These are phyloP conservation scores for Hesperophylax magnus DNA, from an alignment of 1,140 invertebrate genomes.

Conservation along the genomic window DNA sequence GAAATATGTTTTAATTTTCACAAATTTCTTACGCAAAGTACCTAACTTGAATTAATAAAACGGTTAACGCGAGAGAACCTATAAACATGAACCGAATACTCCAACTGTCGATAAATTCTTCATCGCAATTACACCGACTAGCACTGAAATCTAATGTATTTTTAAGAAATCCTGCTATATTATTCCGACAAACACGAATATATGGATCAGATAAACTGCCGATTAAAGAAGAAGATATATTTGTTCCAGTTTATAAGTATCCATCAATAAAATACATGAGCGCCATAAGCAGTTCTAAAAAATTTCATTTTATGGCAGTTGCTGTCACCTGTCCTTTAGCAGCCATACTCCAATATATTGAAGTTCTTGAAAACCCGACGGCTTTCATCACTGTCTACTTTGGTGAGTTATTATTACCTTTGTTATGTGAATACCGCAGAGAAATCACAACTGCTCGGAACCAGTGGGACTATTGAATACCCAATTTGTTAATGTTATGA, in stretches of 20 bases:
- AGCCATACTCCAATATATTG: not conserved
- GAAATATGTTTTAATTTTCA: not conserved
- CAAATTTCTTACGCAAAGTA: not conserved
- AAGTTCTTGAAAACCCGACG: not conserved
- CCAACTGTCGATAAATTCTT: not conserved
- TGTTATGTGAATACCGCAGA: no score
- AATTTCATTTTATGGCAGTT: not conserved
- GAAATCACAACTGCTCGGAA: no score
- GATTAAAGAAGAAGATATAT: constrained; percentile 31
- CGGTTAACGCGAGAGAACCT: no score
- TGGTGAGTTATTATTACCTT: not conserved
- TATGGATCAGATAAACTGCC: constrained; percentile 2
- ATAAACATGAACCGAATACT: constrained; percentile 7
- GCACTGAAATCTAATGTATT: not conserved
- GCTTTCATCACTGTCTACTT: not conserved
- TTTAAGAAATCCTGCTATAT: not conserved
- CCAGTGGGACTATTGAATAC: no score
- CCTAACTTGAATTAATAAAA: no score
- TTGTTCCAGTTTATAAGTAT: constrained; percentile 59
- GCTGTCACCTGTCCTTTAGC: not conserved
- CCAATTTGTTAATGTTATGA: no score
- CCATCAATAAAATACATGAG: constrained; percentile 54
- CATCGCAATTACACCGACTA: not conserved
- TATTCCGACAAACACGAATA: not conserved
- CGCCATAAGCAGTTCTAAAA: constrained; percentile 14